Base-by-base conservation (phyloP, 2,888 invertebrate species). In the Erebia ligea region DNA sequence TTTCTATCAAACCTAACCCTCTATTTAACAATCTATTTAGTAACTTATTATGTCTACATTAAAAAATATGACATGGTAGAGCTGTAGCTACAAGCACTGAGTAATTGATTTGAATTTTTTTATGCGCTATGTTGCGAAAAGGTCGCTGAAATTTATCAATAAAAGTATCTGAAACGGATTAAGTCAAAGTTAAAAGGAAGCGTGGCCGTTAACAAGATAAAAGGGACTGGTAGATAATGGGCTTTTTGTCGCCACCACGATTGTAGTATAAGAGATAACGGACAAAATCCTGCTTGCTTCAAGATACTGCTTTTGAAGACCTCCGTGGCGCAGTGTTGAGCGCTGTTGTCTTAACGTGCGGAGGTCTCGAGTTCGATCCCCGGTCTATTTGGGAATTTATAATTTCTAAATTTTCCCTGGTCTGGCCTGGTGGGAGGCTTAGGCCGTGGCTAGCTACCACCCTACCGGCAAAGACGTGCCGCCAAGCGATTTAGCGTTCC, bases 151-250 rank as follows among this genome's bases (percentile, higher is more conserved):
- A 72, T 75, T 74, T 76, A 76, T 73, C 70, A 77, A 75, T 75
- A 76, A 76, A 75, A 70, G 70, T 69, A 57, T 68, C 68, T 67
- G 74, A 75, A 77, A 79, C 73, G 76, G 78, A 79, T 81, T 81
- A 77, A 77, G 77, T 73, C 80, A 84, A 88, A 88, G 87, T 90
- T 88, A 86, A 90, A 89, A 86, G 86, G 84, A 84, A 84, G 79
- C 79, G 80, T 79, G 78, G 78, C 79, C 84, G 82, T 83, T 87
- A 90, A 87, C 87, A 86, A 87, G 89, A 90, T 91, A 89, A 88
- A 85, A 83, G 85, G 78, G 80, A 81, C 79, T 79, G 78, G 75
- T 76, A 80, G 82, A 84, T 90, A 90, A 90, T 90, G 85, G 88
- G 78, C 84, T 86, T 88, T 90, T 88, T 88, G 87, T 86, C 81